Evolutionary conservation across 2,888 invertebrate genomes (phyloP), one percentile per base, ranked within the genome.

Genomic region (Nowickia ferox): DNA sequence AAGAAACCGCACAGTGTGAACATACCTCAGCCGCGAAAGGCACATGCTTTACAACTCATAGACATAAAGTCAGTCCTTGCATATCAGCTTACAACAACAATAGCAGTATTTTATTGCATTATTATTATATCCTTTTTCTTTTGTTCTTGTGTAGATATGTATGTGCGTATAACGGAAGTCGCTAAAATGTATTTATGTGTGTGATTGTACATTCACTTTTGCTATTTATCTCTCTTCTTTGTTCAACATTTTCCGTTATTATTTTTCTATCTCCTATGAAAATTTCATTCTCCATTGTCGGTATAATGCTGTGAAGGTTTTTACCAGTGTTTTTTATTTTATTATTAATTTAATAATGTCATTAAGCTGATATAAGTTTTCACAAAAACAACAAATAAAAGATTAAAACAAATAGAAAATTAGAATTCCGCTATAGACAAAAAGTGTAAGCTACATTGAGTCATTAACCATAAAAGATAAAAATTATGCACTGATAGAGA

Each of bases 341-440:
- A 17, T 46, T 61, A 44, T 68, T 72, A 61, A 46, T 51, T 59
- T 69, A 51, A 75, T 30, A 75, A 59, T 84, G 77, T 66, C 68
- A 68, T 78, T 84, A 84, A 81, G 72, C 72, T 77, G 68, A 48
- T 57, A 80, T 17, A 59, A 74, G 61, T 53, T 30, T 17, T 71
- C 19, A 55, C 19, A 53, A 40, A 46, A 57, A 40, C 38, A 48
- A 40, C 13, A 65, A n/a, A 19, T 51, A 68, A 69, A 71, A 59
- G 38, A 22, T 5, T 63, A 48, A 57, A 22, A 59, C 1, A 5
- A 51, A 77, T 44, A 65, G 77, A 59, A 44, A 59, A 74, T 55
- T 84, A 40, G 13, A 75, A 75, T 69, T 63, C 55, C 30, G 19
- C 57, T 71, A 30, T 59, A 59, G 51, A 17, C 66, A 55, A 44